Evolutionary conservation across 2,113 vertebrate genomes (phyloP).

Genomic region (Semicossyphus pulcher): DNA sequence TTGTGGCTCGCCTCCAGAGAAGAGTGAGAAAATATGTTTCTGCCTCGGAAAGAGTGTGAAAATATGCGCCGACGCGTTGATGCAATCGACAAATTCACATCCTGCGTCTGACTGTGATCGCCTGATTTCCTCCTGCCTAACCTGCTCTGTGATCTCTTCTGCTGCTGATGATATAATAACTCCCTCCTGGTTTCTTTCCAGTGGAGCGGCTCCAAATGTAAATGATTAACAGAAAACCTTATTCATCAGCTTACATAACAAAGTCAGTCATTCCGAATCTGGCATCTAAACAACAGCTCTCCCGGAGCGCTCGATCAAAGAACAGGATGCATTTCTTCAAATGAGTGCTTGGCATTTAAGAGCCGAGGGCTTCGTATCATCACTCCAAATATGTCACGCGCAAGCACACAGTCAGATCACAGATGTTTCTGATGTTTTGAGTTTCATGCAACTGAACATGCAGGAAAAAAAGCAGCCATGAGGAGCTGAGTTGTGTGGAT

Average conservation of each 20-base stretch:
- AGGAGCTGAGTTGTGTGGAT: too few species aligned
- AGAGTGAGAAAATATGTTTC: conserved; percentile 60
- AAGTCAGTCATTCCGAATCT: neutral
- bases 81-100: conserved; percentile 33
- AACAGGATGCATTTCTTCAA: too few species aligned
- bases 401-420: too few species aligned
- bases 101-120: conserved; percentile 6
- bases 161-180: conserved; percentile 8
- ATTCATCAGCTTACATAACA: conserved; percentile 24
- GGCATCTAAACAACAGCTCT: conserved; percentile 1
- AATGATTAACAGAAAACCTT: conserved; percentile 27
- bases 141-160: neutral
- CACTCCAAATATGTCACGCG: too few species aligned
- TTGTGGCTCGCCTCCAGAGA: conserved; percentile 9
- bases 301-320: too few species aligned
- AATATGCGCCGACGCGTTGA: conserved; percentile 11
- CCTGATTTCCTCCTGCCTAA: conserved; percentile 3
- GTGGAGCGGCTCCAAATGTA: conserved; percentile 22
- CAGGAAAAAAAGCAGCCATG: too few species aligned
- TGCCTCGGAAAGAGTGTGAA: conserved; percentile 32
- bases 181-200: conserved; percentile 2
- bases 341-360: too few species aligned
- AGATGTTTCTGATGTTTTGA: too few species aligned
- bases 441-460: too few species aligned
- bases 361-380: too few species aligned